These are phyloP conservation scores for Unio pictorum DNA, from an alignment of 2,888 invertebrate species.

Conservation along the genomic window DNA sequence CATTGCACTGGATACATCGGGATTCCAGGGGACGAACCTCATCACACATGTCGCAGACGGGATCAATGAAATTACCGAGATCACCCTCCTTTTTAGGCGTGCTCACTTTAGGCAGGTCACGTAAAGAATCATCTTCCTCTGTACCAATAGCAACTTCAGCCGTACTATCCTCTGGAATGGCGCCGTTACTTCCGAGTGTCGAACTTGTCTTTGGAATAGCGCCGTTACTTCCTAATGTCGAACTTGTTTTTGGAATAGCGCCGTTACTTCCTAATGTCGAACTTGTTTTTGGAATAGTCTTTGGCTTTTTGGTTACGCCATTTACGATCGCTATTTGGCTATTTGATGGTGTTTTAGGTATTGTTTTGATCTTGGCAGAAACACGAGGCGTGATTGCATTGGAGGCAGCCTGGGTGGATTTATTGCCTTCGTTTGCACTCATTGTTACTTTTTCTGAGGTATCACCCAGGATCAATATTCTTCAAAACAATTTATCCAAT, in stretches of 20 bases:
- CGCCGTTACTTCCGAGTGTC: neutral
- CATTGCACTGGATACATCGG: conserved; percentile 26
- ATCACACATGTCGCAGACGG: conserved; percentile 32
- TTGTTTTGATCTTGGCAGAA: no score
- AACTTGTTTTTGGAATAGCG: neutral
- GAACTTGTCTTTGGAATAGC: neutral
- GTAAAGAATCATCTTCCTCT: neutral
- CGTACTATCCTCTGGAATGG: neutral
- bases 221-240: neutral
- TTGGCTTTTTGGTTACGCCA: no score
- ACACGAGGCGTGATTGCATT: no score
- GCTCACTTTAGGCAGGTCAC: conserved; percentile 3
- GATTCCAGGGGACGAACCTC: conserved; percentile 18
- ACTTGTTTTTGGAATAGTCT: neutral
- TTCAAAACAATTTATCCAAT: no score
- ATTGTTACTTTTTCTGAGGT: no score
- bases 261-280: neutral
- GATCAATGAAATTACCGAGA: conserved; percentile 6
- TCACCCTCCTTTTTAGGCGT: conserved; percentile 1
- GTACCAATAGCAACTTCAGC: neutral
- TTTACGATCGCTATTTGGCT: no score
- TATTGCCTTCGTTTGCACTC: no score
- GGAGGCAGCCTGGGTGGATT: no score
- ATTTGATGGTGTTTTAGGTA: no score
- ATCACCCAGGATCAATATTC: no score